Percentiles rank a stretch among this genome's conserved stretches.
Conservation (phyloP, 2,113 vertebrate species). For the Papio anubis region DNA sequence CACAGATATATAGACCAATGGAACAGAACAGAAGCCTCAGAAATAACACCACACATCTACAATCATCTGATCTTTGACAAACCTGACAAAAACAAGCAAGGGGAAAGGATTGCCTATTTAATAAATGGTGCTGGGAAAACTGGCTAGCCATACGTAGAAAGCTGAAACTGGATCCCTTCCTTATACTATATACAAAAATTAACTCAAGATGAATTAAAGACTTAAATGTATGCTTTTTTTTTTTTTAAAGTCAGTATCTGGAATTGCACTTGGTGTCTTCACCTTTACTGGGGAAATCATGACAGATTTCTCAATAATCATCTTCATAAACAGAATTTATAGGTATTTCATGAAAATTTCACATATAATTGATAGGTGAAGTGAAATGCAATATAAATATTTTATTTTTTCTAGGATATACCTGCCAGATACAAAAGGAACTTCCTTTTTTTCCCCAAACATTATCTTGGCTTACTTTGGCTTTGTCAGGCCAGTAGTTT, state of each 20-base stretch:
- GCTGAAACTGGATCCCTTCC: too few species aligned
- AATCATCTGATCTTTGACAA: too few species aligned
- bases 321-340: background rate
- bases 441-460: background rate
- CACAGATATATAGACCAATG: too few species aligned
- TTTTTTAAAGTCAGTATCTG: background rate
- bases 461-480: background rate
- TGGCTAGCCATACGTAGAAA: too few species aligned
- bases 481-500: background rate
- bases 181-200: too few species aligned
- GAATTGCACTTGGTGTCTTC: background rate
- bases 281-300: background rate
- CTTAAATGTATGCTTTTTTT: too few species aligned
- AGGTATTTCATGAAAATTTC: background rate
- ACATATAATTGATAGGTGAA: background rate
- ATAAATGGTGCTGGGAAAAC: too few species aligned
- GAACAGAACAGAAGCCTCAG: too few species aligned
- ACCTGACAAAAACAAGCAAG: too few species aligned
- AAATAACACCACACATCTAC: too few species aligned
- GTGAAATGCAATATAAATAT: background rate
- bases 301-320: background rate
- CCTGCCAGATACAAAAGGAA: background rate
- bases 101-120: too few species aligned
- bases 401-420: constrained; percentile 27
- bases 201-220: too few species aligned